Evolutionary conservation across 2,797 vertebrate genomes (phyloP), one percentile per base, ranked within the genome.

Genomic region (Poecilia gillii): DNA sequence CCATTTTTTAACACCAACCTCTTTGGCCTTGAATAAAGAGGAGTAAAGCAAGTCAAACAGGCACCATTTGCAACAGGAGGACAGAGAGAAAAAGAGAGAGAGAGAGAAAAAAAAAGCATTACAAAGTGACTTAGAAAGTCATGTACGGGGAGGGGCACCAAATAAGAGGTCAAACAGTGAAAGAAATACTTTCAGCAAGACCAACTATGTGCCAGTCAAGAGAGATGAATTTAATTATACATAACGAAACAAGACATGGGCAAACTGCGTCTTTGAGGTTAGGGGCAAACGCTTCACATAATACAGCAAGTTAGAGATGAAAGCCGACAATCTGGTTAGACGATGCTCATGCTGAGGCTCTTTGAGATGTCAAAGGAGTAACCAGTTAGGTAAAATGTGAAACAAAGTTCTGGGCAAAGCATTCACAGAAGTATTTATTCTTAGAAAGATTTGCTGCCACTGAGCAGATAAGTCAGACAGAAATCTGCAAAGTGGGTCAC

Each of bases 1-100:
- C 75, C 59, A 49, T 36, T 12, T 71, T 46, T 16, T 2, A 70
- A 85, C 91, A 95, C 97, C 96, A 97, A 99, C 97, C 97, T 98
- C 97, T 95, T 96, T 96, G 97, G 94, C 97, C 97, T 98, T 97
- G 94, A 94, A 95, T 95, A 95, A 97, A 96, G 95, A 96, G 93
- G 93, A 78, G 94, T 93, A 94, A 95, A 96, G 95, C 93, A 96
- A 96, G 90, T 95, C 96, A 96, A 94, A 71, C 68, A 96, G 95
- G 95, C 95, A 89, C 95, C 96, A 95, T 89, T 90, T 86, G 92
- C 93, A 95, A 94, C 91, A 85, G 93, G 89, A 95, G 84, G 75
- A 95, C 88, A 87, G 88, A 95, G 92, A 96, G 83, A 92, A 70
- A 95, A 93, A 95, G 23, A 53, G 51, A 53, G 6, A 51, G 8